A percentile compares a stretch with the other conserved stretches of the same genome.
These are phyloP conservation scores for Babyrousa celebensis DNA, from an alignment of 2,797 vertebrate species.

Conservation along the genomic window DNA sequence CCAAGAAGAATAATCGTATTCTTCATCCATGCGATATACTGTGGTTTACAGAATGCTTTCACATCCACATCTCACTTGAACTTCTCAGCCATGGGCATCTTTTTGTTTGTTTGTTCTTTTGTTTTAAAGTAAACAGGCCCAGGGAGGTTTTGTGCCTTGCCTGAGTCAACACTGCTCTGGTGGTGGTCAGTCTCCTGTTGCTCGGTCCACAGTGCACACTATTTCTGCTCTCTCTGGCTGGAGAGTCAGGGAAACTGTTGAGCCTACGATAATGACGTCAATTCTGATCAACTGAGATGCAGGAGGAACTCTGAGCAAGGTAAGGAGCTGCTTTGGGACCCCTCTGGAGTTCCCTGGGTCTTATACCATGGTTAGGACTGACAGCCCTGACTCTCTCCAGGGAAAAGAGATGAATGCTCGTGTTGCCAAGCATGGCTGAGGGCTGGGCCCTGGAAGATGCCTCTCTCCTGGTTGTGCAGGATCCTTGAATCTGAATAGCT, in stretches of 20 bases:
- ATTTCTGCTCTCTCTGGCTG: background rate
- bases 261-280: background rate
- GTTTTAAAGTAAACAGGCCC: background rate
- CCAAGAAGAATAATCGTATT: background rate
- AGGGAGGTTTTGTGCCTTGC: background rate
- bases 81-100: background rate
- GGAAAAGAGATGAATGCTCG: background rate
- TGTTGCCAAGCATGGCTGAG: background rate
- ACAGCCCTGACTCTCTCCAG: background rate
- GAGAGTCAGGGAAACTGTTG: background rate
- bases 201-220: background rate
- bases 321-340: background rate
- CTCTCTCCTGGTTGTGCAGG: background rate
- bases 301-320: background rate
- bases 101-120: background rate
- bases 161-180: background rate
- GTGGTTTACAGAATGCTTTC: background rate
- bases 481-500: background rate
- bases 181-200: background rate
- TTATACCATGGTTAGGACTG: background rate
- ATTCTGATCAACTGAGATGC: background rate
- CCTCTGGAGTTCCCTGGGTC: background rate
- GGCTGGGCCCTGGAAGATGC: background rate
- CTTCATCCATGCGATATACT: background rate
- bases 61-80: background rate